Evolutionary conservation across 64 coral and sea anemone genomes (phyloP).

Genomic region (Hydrozoanthus tunicans): DNA sequence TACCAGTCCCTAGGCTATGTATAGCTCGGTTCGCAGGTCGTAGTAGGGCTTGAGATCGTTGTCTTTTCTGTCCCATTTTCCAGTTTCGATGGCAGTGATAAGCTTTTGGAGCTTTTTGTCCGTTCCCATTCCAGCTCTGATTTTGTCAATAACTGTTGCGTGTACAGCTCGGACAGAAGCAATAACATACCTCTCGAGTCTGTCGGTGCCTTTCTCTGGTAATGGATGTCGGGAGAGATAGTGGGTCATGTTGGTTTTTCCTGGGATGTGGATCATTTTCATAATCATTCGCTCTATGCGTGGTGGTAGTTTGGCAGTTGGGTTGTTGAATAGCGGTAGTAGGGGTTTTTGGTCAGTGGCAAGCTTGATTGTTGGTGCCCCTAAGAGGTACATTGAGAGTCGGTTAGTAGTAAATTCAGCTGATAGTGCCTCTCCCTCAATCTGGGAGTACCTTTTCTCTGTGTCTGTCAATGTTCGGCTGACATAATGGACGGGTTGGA

Average conservation of each 20-base stretch:
- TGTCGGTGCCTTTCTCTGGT: background rate
- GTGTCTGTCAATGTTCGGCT: constrained; percentile 26
- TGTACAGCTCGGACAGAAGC: background rate
- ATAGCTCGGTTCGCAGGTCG: too few species aligned
- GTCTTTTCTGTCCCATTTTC: constrained; percentile 6
- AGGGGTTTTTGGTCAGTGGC: background rate
- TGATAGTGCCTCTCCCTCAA: constrained; percentile 5
- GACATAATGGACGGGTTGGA: constrained; percentile 38
- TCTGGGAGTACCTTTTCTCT: constrained; percentile 11
- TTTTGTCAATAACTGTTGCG: constrained; percentile 11
- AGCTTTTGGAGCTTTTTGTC: constrained; percentile 43
- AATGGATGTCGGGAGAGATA: constrained; percentile 36
- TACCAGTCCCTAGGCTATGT: background rate
- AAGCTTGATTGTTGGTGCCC: constrained; percentile 9
- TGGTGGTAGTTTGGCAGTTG: constrained; percentile 37
- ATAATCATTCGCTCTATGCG: constrained; percentile 13
- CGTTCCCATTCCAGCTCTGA: constrained; percentile 5
- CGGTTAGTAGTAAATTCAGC: constrained; percentile 20
- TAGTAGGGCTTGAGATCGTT: background rate
- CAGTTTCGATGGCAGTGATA: background rate
- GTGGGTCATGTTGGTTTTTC: constrained; percentile 33
- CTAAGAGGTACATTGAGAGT: constrained; percentile 46
- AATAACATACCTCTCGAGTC: constrained; percentile 5
- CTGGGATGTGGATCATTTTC: constrained; percentile 7
- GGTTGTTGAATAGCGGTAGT: constrained; percentile 13